These are phyloP conservation scores for Ectemnius lituratus DNA, from an alignment of 2,888 invertebrate genomes.

Conservation along the genomic window DNA sequence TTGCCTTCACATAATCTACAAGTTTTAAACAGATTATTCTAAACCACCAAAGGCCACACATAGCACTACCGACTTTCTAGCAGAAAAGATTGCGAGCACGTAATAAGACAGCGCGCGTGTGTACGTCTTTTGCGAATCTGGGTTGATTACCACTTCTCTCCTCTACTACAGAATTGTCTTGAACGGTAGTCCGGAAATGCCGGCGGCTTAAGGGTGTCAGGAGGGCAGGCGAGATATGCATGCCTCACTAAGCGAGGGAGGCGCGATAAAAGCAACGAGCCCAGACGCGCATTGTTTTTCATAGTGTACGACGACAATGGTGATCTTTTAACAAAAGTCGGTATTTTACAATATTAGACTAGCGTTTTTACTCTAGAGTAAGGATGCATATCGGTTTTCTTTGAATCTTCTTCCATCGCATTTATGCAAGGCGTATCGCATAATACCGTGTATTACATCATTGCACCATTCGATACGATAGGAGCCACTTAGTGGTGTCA, in stretches of 20 bases:
- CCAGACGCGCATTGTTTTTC: constrained; percentile 23
- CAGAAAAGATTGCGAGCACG: background rate
- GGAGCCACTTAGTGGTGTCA: constrained; percentile 42
- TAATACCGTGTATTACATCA: constrained; percentile 18
- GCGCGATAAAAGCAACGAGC: constrained; percentile 6
- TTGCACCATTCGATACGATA: constrained; percentile 28
- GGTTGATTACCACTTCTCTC: constrained; percentile 9
- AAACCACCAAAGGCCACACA: constrained; percentile 3
- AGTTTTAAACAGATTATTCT: background rate
- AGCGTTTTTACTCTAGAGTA: constrained; percentile 43
- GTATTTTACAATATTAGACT: constrained; percentile 38
- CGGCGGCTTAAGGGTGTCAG: too few species aligned
- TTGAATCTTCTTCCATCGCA: constrained; percentile 46
- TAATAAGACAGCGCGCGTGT: background rate
- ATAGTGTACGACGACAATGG: constrained; percentile 10
- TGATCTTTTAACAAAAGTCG: constrained; percentile 11
- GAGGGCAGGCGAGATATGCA: background rate
- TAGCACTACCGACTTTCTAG: constrained; percentile 13
- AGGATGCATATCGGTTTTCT: constrained; percentile 32
- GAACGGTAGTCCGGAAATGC: background rate
- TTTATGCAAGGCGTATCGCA: constrained; percentile 20
- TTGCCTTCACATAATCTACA: constrained; percentile 17
- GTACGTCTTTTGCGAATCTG: constrained; percentile 7
- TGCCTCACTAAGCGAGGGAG: background rate
- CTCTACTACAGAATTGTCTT: constrained; percentile 11